Evolutionary conservation across 2,888 invertebrate species (phyloP).

Genomic region (Baccha elongata): DNA sequence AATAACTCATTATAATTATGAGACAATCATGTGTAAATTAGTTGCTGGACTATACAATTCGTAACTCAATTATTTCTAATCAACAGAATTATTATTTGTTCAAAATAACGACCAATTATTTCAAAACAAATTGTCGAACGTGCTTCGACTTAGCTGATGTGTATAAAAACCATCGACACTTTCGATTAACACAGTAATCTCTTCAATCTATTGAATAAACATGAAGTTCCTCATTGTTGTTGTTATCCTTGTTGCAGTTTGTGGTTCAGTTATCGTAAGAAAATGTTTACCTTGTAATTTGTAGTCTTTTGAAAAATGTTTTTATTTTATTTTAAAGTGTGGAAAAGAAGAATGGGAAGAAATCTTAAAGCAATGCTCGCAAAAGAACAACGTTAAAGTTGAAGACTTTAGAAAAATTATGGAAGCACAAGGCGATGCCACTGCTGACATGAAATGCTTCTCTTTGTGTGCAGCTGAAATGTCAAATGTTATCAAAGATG

Average conservation of each 20-base stretch:
- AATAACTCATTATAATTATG: no score
- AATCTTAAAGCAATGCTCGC: neutral
- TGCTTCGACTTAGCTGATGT: neutral
- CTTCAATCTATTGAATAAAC: neutral
- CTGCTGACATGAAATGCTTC: slow-evolving; percentile 10
- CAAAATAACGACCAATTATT: no score
- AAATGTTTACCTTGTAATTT: neutral
- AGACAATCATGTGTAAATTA: no score
- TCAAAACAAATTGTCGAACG: neutral
- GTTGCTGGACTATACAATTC: no score
- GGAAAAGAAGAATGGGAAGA: neutral
- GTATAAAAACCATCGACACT: neutral
- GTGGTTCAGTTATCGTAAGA: slow-evolving; percentile 27
- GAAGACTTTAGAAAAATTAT: neutral
- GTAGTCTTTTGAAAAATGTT: neutral
- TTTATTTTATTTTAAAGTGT: slow-evolving; percentile 1
- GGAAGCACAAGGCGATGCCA: neutral
- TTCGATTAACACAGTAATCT: neutral
- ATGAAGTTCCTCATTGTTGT: slow-evolving; percentile 16
- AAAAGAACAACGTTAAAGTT: slow-evolving; percentile 7
- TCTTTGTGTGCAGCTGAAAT: slow-evolving; percentile 11
- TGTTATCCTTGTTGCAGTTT: slow-evolving; percentile 4
- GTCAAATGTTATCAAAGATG: slow-evolving; percentile 5
- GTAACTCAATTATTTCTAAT: neutral
- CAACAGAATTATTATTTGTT: neutral